Conservation (phyloP, 2,113 vertebrate genomes). For the Pogona vitticeps region DNA sequence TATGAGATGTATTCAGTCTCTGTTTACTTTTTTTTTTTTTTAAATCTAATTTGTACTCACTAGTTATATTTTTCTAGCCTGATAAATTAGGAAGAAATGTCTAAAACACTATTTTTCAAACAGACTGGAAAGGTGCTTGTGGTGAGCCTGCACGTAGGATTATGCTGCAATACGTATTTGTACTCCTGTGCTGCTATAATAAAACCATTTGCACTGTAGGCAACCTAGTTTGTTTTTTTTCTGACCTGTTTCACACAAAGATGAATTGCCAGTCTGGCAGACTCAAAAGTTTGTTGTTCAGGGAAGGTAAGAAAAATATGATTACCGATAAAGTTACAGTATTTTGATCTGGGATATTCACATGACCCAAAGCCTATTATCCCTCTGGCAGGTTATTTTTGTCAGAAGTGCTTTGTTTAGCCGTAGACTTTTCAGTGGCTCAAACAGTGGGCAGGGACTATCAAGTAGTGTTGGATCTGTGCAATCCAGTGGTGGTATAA, state of each 20-base stretch:
- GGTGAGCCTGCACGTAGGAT: background rate
- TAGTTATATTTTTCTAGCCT: conserved; percentile 16
- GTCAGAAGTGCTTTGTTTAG: background rate
- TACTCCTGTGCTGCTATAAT: background rate
- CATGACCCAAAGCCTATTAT: background rate
- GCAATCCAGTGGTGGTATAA: no score
- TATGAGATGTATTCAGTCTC: background rate
- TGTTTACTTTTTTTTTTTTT: conserved; percentile 10
- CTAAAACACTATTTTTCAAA: conserved; percentile 36
- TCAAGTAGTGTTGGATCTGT: no score
- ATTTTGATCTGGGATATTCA: background rate
- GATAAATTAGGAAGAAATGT: conserved; percentile 35
- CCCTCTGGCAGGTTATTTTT: background rate
- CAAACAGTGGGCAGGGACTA: no score
- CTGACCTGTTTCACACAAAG: background rate
- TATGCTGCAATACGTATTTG: background rate
- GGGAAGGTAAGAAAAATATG: background rate
- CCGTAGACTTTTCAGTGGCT: background rate
- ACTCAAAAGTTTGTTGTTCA: background rate
- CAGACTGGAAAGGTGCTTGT: conserved; percentile 40
- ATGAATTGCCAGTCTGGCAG: background rate
- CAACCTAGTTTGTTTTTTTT: background rate
- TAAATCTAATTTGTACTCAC: background rate
- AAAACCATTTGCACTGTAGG: background rate
- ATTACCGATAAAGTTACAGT: background rate